These are phyloP conservation scores for Torymus auratus DNA, from an alignment of 2,888 invertebrate genomes.

Conservation along the genomic window DNA sequence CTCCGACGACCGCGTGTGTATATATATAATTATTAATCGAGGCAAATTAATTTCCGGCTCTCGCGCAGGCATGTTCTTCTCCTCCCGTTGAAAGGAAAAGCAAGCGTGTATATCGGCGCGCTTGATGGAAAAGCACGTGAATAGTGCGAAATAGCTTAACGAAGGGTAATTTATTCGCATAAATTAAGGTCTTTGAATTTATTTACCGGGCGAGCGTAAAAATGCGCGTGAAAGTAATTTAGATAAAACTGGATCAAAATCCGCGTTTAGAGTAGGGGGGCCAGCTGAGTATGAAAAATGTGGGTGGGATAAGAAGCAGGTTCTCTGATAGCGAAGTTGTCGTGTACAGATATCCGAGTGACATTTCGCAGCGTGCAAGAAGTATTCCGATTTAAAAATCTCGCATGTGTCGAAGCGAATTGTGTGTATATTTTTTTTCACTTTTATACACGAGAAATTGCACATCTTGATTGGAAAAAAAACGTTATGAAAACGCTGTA, in stretches of 20 bases:
- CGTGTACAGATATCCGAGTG: background rate
- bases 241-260: too few species aligned
- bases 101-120: too few species aligned
- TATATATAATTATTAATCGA: constrained; percentile 12
- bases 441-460: too few species aligned
- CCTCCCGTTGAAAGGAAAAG: too few species aligned
- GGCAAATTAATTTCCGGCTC: background rate
- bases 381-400: too few species aligned
- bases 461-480: too few species aligned
- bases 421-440: too few species aligned
- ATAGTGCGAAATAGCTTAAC: background rate
- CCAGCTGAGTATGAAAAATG: background rate
- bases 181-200: constrained; percentile 3
- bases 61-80: background rate
- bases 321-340: background rate
- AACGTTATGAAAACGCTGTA: too few species aligned
- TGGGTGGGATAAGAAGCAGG: background rate
- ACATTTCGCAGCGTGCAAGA: background rate
- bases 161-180: constrained; percentile 23
- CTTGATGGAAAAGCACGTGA: background rate
- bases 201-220: background rate
- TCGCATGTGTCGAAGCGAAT: too few species aligned
- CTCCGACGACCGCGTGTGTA: too few species aligned
- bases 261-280: too few species aligned
- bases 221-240: constrained; percentile 18